Conservation (phyloP, 2,888 invertebrate species). For the Nemurella pictetii region DNA sequence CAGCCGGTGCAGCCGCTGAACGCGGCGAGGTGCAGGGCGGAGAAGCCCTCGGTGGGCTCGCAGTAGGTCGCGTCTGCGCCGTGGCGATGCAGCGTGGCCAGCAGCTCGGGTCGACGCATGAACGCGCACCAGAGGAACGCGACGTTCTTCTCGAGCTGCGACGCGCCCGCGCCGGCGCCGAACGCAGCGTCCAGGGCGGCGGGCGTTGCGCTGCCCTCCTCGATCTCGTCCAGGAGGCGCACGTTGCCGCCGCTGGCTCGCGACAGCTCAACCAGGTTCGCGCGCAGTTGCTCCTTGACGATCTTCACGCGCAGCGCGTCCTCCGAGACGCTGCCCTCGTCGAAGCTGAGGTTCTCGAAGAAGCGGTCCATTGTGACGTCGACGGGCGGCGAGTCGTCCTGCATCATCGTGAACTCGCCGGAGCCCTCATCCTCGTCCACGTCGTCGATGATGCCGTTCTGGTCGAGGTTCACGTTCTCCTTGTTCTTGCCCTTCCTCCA, state of each 20-base stretch:
- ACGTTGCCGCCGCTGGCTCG: conserved; percentile 6
- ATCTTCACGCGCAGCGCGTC: conserved; percentile 10
- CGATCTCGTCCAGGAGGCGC: conserved; percentile 19
- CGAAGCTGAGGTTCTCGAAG: conserved; percentile 3
- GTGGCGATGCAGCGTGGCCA: conserved; percentile 16
- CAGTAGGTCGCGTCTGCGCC: conserved; percentile 26
- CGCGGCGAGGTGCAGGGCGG: conserved; percentile 38
- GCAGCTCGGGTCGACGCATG: conserved; percentile 29
- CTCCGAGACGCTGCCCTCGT: not conserved
- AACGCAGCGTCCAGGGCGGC: not conserved
- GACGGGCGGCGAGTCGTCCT: not conserved
- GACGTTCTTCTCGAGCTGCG: conserved; percentile 31
- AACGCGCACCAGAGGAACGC: conserved; percentile 38
- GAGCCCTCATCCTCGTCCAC: not conserved
- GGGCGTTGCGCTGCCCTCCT: not conserved
- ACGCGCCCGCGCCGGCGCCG: not conserved
- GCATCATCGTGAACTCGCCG: conserved; percentile 24
- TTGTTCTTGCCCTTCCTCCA: not conserved
- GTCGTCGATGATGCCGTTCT: conserved; percentile 9
- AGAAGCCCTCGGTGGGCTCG: conserved; percentile 33
- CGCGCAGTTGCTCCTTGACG: conserved; percentile 13
- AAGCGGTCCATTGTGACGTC: not conserved
- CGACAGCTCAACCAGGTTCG: conserved; percentile 23
- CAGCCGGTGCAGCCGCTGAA: conserved; percentile 28
- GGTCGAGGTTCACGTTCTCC: not conserved